Conservation (phyloP, 2,113 vertebrate genomes). For the Pituophis catenifer region DNA sequence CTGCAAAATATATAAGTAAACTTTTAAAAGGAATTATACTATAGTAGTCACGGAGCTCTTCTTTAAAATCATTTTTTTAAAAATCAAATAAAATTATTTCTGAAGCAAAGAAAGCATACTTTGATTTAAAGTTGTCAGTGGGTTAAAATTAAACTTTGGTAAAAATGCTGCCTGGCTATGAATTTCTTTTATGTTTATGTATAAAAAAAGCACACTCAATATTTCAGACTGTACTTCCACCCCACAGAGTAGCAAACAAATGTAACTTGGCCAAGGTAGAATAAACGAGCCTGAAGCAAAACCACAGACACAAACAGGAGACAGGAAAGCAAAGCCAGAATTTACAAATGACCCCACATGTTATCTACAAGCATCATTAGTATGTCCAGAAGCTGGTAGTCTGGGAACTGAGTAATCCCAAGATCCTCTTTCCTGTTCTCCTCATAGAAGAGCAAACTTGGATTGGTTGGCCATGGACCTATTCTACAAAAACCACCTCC, state of each 20-base stretch:
- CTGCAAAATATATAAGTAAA: background rate
- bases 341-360: background rate
- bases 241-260: slow-evolving; percentile 35
- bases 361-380: background rate
- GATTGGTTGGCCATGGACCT: background rate
- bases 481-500: background rate
- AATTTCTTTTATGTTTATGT: background rate
- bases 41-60: background rate
- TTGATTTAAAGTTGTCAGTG: background rate
- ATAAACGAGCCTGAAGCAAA: slow-evolving; percentile 14
- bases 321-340: background rate
- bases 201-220: background rate
- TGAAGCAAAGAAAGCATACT: background rate
- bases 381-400: background rate
- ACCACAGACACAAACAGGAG: background rate
- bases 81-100: background rate
- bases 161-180: background rate
- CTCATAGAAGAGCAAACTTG: background rate
- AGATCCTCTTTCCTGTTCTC: background rate
- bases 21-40: background rate
- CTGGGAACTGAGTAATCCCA: background rate
- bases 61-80: slow-evolving; percentile 1
- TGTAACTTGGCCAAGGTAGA: background rate
- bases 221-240: background rate
- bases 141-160: background rate